Conservation (phyloP, 2,113 vertebrate species). For the Lucifuga dentata region DNA sequence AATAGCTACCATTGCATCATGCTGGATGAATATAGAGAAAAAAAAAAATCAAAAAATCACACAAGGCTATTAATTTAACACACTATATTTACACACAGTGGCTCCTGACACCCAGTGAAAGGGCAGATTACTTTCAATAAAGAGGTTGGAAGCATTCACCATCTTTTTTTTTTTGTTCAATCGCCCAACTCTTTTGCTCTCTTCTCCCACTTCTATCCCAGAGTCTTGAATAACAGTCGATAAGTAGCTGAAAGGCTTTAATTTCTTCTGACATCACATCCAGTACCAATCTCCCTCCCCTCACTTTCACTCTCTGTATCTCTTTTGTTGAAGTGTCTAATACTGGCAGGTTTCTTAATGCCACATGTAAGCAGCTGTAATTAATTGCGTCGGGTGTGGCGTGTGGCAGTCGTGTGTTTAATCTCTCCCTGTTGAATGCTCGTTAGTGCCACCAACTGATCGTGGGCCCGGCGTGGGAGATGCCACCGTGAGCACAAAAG, state of each 20-base stretch:
- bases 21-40: not conserved
- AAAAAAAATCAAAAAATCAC: too few species aligned
- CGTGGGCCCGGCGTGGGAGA: slow-evolving; percentile 61
- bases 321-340: slow-evolving; percentile 54
- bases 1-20: not conserved
- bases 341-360: slow-evolving; percentile 67
- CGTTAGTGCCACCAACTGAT: slow-evolving; percentile 72
- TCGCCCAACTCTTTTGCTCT: slow-evolving; percentile 10
- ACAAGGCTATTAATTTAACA: not conserved
- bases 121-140: slow-evolving; percentile 7
- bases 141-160: slow-evolving; percentile 23
- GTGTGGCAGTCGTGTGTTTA: slow-evolving; percentile 67
- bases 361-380: slow-evolving; percentile 73
- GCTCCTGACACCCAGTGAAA: not conserved
- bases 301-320: slow-evolving; percentile 40
- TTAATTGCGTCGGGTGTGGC: slow-evolving; percentile 74
- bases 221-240: slow-evolving; percentile 50
- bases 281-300: slow-evolving; percentile 30
- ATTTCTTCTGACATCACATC: slow-evolving; percentile 60
- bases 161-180: not conserved
- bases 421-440: slow-evolving; percentile 60
- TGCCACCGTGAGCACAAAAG: slow-evolving; percentile 47
- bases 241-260: slow-evolving; percentile 66
- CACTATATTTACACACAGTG: too few species aligned
- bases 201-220: slow-evolving; percentile 11